Conservation (phyloP, 92 coral and sea anemone genomes). For the Zoanthus sansibaricus region DNA sequence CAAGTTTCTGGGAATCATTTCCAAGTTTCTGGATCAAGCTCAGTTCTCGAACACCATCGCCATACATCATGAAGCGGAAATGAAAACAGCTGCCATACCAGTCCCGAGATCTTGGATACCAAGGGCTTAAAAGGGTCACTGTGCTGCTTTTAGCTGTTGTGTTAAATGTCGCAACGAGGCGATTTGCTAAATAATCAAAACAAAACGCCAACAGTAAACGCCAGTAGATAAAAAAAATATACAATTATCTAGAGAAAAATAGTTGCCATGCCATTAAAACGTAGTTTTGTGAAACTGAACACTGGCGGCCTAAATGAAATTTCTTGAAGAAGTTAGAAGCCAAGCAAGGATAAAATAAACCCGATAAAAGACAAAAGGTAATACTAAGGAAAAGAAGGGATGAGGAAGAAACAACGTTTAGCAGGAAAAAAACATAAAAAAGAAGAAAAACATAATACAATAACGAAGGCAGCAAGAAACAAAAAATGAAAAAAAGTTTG, state of each 20-base stretch:
- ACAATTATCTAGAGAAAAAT: neutral
- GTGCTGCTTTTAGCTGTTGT: neutral
- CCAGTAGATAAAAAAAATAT: neutral
- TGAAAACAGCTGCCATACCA: slow-evolving; percentile 64
- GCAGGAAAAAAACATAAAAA: neutral
- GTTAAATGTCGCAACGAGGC: slow-evolving; percentile 24
- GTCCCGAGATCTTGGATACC: slow-evolving; percentile 50
- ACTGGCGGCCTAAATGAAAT: neutral
- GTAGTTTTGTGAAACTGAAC: neutral
- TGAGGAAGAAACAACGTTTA: neutral
- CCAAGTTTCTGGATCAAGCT: slow-evolving; percentile 52
- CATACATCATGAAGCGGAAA: slow-evolving; percentile 67
- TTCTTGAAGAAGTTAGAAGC: neutral
- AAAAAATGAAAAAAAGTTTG: neutral
- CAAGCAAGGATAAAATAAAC: neutral
- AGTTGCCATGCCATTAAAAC: neutral
- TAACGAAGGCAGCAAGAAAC: neutral
- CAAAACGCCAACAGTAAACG: neutral
- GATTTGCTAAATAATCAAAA: neutral
- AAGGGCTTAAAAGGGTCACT: slow-evolving; percentile 52
- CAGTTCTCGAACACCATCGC: slow-evolving; percentile 59
- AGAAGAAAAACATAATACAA: neutral
- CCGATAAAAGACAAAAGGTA: neutral
- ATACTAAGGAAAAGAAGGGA: neutral
- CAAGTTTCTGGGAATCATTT: slow-evolving; percentile 51